Base-by-base conservation (phyloP, 2,888 invertebrate genomes). In the Vesta saturnalis region DNA sequence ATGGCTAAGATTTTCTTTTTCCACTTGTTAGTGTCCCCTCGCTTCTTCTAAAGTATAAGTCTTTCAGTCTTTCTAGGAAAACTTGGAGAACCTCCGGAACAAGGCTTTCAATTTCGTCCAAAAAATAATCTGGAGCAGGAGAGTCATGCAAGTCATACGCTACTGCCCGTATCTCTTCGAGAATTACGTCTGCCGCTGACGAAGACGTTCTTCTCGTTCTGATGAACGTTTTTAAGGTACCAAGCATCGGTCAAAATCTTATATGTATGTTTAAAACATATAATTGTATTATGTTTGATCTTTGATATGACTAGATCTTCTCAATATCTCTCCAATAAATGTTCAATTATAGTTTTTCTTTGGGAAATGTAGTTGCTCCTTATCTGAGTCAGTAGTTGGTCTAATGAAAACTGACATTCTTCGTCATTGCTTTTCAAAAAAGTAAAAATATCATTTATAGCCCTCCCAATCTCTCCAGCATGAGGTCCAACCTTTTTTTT, bases 61-160 rank as follows among this genome's bases (percentile, higher is more conserved):
- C n/a, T n/a, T n/a, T 43, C 12, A 43, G 4, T 15, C 47, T 60
- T 60, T 60, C 23, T 12, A 60, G 35, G 47, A 47, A 60, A 46
- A 60, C 47, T 60, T 60, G 46, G 21, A 60, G 47, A 60, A 60
- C n/a, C n/a, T n/a, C n/a, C n/a, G n/a, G 60, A 60, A 60, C 23
- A 60, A 60, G n/a, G 18, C 60, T 60, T 47, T 60, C 22, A 60
- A 21, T 60, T 47, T 60, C 52, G 52, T 18, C 22, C 60, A 49
- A 60, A 52, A 60, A 60, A 60, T 23, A 54, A 60, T 60, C 49
- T 60, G 23, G 52, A 52, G 18, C 23, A 22, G 19, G 35, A 52
- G 23, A 60, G 15, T 52, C 52, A 60, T 52, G n/a, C 16, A 52
- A 10, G 47, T 15, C 59, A 60, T 60, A 60, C 47, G 58, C 18